Evolutionary conservation across 1,140 invertebrate species (phyloP), one percentile per base, ranked within the genome.

Genomic region (Teleogryllus occipitalis): DNA sequence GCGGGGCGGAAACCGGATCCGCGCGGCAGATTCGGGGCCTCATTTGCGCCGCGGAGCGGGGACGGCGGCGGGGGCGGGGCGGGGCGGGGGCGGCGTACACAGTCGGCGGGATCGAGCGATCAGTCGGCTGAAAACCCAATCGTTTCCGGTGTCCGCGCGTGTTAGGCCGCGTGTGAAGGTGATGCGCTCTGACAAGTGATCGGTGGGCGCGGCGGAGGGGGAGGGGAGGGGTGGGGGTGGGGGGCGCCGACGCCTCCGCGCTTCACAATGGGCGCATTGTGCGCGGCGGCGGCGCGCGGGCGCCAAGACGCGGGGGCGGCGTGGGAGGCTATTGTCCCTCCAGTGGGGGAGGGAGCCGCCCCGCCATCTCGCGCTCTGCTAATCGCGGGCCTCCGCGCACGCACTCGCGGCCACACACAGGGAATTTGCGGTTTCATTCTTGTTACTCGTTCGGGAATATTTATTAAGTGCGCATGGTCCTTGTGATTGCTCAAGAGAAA

Each of bases 51-150:
- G 8, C 8, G 15, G 10, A 7, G 18, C 18, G 54, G 18, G 2
- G 54, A 7, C 54, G 54, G 2, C 2, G 54, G 54, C 0, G 2
- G 54, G 54, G 0, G 54, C 18, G 18, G 10, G 2, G 54, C 18
- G 54, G 54, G 54, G 10, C 47, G 8, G 47, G 47, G 22, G 47
- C 39, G 76, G 76, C 47, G 48, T 77, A 7, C 22, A 21, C 46
- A 77, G 47, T 77, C 78, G 7, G 73, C 27, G 54, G 73, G 49
- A 78, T 65, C 73, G 78, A 78, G 49, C 78, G 78, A 78, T 78
- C 78, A 78, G 78, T 78, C 49, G 78, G 65, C 65, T 78, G 78
- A 78, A 78, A 78, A 78, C 54, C 78, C 78, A 78, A 78, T 78
- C 78, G 39, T 78, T 78, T 78, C 78, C 78, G 78, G 78, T 78